A percentile compares a stretch with the other conserved stretches of the same genome.
Conservation (phyloP, 2,797 vertebrate genomes). For the Tapera naevia region DNA sequence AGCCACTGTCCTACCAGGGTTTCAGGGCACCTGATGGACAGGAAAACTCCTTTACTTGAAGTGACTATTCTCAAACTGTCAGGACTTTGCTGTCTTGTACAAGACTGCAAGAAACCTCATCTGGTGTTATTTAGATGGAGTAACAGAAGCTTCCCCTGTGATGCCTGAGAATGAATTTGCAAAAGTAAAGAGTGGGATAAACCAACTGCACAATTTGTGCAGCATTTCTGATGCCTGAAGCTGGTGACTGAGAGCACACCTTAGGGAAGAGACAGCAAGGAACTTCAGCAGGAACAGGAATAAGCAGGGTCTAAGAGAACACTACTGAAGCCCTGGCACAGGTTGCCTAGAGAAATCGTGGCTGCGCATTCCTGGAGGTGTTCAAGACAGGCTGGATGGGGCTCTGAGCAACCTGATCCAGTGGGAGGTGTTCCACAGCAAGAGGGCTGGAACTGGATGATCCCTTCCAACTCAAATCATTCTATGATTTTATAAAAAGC, state of each 20-base stretch:
- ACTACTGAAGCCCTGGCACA: too few species aligned
- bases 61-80: neutral
- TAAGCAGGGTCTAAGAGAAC: neutral
- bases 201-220: neutral
- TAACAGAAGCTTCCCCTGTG: neutral
- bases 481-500: neutral
- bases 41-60: neutral
- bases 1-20: neutral
- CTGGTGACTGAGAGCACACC: neutral
- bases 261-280: neutral
- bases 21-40: neutral
- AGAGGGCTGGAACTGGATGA: too few species aligned
- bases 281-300: neutral
- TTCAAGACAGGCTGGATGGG: too few species aligned
- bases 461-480: too few species aligned
- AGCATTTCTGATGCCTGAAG: neutral
- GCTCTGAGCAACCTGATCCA: too few species aligned
- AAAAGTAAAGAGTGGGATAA: neutral
- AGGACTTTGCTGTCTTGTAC: neutral
- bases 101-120: neutral
- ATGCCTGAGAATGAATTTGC: neutral
- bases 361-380: too few species aligned
- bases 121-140: neutral
- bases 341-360: too few species aligned
- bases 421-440: too few species aligned